phyloP scores from a whole-genome alignment of 2,888 invertebrate species.

The Lasioglossum morio region DNA sequence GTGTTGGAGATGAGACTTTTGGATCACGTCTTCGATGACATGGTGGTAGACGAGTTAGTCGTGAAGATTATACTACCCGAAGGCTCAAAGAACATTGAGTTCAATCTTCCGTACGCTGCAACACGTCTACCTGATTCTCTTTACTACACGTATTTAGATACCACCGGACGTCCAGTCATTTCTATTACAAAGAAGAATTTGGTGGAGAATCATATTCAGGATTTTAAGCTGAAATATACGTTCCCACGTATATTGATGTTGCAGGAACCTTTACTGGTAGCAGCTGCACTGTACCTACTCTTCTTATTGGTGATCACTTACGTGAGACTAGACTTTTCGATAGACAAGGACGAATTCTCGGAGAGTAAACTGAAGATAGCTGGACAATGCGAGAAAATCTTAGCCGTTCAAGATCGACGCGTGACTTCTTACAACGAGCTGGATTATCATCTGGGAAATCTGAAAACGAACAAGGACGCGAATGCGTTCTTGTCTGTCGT shows the following conservation, averaged over 20 bases:
- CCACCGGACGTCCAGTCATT: conserved; percentile 96
- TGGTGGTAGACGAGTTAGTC: conserved; percentile 95
- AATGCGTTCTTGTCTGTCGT: conserved; percentile 84
- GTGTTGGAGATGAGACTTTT: conserved; percentile 96
- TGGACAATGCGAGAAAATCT: conserved; percentile 86
- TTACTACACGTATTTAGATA: conserved; percentile 97
- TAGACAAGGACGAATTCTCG: conserved; percentile 89
- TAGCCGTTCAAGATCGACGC: conserved; percentile 87
- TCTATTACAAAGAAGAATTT: conserved; percentile 93
- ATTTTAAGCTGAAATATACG: conserved; percentile 95
- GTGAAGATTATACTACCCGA: conserved; percentile 97
- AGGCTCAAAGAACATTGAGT: conserved; percentile 92
- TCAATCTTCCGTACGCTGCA: conserved; percentile 93
- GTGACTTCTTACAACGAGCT: conserved; percentile 87
- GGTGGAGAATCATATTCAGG: conserved; percentile 98
- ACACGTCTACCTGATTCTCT: conserved; percentile 90
- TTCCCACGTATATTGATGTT: conserved; percentile 95
- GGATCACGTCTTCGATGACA: conserved; percentile 98
- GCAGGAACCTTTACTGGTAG: conserved; percentile 96
- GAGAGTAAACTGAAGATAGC: conserved; percentile 85
- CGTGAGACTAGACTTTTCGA: conserved; percentile 98
- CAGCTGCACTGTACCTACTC: conserved; percentile 94
- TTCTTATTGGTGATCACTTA: conserved; percentile 97
- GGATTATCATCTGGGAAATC: conserved; percentile 87
- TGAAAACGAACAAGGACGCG: conserved; percentile 87